A percentile compares a stretch with the other conserved stretches of the same genome.
phyloP scores from a whole-genome alignment of 2,113 vertebrate species.

The Mohoua ochrocephala region DNA sequence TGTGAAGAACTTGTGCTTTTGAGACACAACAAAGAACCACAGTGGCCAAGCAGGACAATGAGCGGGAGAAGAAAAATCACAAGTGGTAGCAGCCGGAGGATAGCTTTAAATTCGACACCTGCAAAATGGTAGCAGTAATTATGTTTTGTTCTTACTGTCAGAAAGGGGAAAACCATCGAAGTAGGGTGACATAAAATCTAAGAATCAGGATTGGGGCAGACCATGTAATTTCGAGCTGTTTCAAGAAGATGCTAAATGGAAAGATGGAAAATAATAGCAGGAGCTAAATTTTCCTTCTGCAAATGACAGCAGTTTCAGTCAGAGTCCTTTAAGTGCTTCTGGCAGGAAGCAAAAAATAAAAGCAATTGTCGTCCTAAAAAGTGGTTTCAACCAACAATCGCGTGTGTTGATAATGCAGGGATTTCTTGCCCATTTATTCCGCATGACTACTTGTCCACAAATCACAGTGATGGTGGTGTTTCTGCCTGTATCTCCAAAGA shows the following conservation, averaged over 20 bases:
- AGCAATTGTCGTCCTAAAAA: neutral
- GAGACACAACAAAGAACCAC: constrained; percentile 50
- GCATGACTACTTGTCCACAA: neutral
- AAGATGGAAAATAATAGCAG: constrained; percentile 58
- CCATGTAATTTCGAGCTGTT: constrained; percentile 55
- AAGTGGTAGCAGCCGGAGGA: constrained; percentile 28
- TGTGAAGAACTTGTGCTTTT: constrained; percentile 9
- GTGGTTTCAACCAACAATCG: constrained; percentile 11
- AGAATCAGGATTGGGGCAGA: constrained; percentile 13
- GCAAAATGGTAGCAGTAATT: constrained; percentile 46
- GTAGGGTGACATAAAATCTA: constrained; percentile 45
- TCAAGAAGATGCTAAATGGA: constrained; percentile 44
- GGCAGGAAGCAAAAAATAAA: constrained; percentile 14
- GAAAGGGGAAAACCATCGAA: neutral
- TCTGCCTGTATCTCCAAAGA: neutral
- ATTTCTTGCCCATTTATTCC: constrained; percentile 43
- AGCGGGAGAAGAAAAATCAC: constrained; percentile 39
- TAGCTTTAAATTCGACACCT: constrained; percentile 26
- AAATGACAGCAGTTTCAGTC: constrained; percentile 56
- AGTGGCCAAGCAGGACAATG: constrained; percentile 44
- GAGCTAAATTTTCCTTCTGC: constrained; percentile 44
- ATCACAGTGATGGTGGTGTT: neutral
- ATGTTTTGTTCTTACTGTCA: constrained; percentile 38
- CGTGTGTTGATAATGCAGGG: constrained; percentile 14
- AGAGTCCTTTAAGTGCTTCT: constrained; percentile 50